Percentiles rank a stretch among this genome's conserved stretches.
Evolutionary conservation across 2,797 vertebrate genomes (phyloP).

Genomic region (Sebastes wilsoni): DNA sequence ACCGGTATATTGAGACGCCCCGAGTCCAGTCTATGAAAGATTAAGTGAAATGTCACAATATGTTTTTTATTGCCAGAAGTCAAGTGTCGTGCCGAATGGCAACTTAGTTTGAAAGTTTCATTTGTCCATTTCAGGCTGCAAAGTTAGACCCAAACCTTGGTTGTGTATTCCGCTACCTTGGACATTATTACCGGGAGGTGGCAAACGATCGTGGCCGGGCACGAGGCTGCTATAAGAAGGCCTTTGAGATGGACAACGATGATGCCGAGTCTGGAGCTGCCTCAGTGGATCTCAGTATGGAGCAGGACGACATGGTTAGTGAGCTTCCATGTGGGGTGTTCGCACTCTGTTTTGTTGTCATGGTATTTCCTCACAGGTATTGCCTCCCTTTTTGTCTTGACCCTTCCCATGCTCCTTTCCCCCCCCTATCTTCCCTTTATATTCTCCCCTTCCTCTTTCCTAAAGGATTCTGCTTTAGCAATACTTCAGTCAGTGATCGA

Average conservation of each 20-base stretch:
- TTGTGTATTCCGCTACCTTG: conserved; percentile 89
- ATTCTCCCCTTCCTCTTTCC: not conserved
- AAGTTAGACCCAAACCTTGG: conserved; percentile 89
- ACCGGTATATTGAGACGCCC: not conserved
- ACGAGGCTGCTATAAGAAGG: conserved; percentile 94
- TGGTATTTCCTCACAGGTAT: not conserved
- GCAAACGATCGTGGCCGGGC: conserved; percentile 88
- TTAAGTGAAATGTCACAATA: not conserved
- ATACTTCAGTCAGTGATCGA: conserved; percentile 89
- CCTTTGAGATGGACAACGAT: conserved; percentile 89
- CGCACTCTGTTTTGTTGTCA: not conserved
- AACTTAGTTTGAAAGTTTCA: not conserved
- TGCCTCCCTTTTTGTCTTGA: not conserved
- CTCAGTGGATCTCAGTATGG: conserved; percentile 91
- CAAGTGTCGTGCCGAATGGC: not conserved
- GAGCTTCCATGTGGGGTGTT: not conserved
- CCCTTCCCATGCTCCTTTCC: not conserved
- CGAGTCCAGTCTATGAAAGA: not conserved
- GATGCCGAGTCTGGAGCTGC: conserved; percentile 91
- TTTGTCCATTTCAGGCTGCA: conserved; percentile 86
- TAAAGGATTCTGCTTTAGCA: conserved; percentile 89
- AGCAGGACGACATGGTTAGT: conserved; percentile 90
- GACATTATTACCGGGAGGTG: conserved; percentile 91
- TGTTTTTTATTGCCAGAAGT: not conserved
- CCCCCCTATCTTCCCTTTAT: not conserved